These are phyloP conservation scores for Drosophila gunungcola DNA, from an alignment of 1,140 invertebrate species.

Conservation along the genomic window DNA sequence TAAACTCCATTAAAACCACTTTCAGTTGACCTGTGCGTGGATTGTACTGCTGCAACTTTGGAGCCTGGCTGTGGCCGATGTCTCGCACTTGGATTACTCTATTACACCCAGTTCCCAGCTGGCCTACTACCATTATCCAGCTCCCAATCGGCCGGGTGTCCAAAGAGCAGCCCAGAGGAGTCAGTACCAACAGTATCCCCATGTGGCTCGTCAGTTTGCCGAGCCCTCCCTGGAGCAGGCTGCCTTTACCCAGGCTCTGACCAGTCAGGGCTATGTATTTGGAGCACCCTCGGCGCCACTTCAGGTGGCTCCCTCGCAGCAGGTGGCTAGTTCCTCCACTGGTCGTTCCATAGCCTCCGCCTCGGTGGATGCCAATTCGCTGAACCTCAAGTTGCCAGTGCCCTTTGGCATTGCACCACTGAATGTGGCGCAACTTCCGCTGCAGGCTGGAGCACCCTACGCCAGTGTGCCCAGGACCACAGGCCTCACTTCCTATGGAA, in stretches of 20 bases:
- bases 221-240: constrained; percentile 72
- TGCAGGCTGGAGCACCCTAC: constrained; percentile 76
- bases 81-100: constrained; percentile 65
- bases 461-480: constrained; percentile 64
- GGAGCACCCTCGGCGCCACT: constrained; percentile 35
- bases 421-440: constrained; percentile 71
- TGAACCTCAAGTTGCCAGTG: constrained; percentile 76
- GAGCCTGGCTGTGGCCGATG: constrained; percentile 39
- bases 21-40: constrained; percentile 27
- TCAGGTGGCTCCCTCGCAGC: constrained; percentile 10
- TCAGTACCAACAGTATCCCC: constrained; percentile 35
- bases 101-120: constrained; percentile 64
- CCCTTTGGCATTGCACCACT: constrained; percentile 72
- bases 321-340: constrained; percentile 4
- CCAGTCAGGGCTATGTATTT: constrained; percentile 70
- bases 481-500: constrained; percentile 77
- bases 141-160: constrained; percentile 33
- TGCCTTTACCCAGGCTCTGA: constrained; percentile 75
- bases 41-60: constrained; percentile 29
- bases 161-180: constrained; percentile 23
- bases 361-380: constrained; percentile 51
- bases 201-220: constrained; percentile 56
- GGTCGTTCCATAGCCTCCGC: constrained; percentile 40
- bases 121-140: constrained; percentile 74
- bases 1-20: constrained; percentile 43